These are phyloP conservation scores for Melikaiella ostensackeni DNA, from an alignment of 2,888 invertebrate species.

Conservation along the genomic window DNA sequence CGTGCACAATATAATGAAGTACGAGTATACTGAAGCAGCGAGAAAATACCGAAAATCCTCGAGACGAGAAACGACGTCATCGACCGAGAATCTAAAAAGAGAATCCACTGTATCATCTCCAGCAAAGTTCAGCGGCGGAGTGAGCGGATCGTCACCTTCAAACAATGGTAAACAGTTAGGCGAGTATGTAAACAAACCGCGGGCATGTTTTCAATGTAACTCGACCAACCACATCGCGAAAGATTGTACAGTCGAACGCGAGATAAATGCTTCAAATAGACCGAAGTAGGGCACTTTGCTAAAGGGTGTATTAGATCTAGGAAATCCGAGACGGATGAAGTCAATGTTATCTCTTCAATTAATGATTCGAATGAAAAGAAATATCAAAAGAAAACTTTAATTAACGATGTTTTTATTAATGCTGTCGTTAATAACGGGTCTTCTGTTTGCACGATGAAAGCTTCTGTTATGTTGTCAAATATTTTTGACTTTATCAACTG, in stretches of 20 bases:
- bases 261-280: not conserved
- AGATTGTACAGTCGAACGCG: not conserved
- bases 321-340: not conserved
- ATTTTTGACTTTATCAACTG: not conserved
- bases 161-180: too few species aligned
- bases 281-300: not conserved
- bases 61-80: too few species aligned
- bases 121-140: too few species aligned
- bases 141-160: too few species aligned
- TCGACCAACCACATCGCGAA: too few species aligned
- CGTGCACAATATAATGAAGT: too few species aligned
- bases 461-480: not conserved
- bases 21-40: too few species aligned
- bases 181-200: too few species aligned
- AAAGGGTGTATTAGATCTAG: not conserved
- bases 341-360: not conserved
- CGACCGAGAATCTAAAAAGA: too few species aligned
- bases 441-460: not conserved
- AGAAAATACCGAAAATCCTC: too few species aligned
- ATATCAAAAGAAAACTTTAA: not conserved
- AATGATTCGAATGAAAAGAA: not conserved
- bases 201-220: too few species aligned
- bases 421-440: not conserved
- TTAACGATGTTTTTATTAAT: not conserved
- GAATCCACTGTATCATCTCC: too few species aligned